phyloP scores from a whole-genome alignment of 2,888 invertebrate species.

The Microplitis deprimator region DNA sequence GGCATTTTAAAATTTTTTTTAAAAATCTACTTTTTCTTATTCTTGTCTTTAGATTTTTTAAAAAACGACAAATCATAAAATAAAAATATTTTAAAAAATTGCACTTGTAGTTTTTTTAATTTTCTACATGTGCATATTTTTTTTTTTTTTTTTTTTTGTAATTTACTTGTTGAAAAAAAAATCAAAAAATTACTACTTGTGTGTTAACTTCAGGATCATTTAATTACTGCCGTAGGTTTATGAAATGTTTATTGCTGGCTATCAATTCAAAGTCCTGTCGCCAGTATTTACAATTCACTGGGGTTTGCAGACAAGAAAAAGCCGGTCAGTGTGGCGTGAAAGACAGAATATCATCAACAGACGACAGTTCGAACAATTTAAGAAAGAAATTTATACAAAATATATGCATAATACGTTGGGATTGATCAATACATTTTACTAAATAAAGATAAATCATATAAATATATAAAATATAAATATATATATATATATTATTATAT shows the following conservation, averaged over 20 bases:
- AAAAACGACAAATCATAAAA: too few species aligned
- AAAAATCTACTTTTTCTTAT: too few species aligned
- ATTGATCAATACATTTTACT: constrained; percentile 14
- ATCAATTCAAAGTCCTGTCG: constrained; percentile 88
- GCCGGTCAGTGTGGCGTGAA: constrained; percentile 88
- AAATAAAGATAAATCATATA: not conserved
- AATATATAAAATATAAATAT: not conserved
- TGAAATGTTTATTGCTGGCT: constrained; percentile 92
- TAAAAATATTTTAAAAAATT: too few species aligned
- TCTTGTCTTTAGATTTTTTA: too few species aligned
- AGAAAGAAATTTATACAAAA: constrained; percentile 83
- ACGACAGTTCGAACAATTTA: constrained; percentile 86
- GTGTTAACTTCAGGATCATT: not conserved
- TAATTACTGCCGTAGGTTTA: constrained; percentile 79
- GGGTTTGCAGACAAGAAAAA: constrained; percentile 86
- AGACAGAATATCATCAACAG: constrained; percentile 88
- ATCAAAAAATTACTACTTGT: too few species aligned
- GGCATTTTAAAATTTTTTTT: too few species aligned
- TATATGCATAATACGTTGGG: constrained; percentile 19
- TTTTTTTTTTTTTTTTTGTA: too few species aligned
- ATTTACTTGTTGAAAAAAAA: too few species aligned
- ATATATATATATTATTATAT: not conserved
- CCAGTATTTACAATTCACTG: constrained; percentile 93
- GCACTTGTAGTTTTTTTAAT: too few species aligned
- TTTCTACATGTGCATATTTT: too few species aligned